Conservation (phyloP, 2,113 vertebrate genomes). For the Panurus biarmicus region DNA sequence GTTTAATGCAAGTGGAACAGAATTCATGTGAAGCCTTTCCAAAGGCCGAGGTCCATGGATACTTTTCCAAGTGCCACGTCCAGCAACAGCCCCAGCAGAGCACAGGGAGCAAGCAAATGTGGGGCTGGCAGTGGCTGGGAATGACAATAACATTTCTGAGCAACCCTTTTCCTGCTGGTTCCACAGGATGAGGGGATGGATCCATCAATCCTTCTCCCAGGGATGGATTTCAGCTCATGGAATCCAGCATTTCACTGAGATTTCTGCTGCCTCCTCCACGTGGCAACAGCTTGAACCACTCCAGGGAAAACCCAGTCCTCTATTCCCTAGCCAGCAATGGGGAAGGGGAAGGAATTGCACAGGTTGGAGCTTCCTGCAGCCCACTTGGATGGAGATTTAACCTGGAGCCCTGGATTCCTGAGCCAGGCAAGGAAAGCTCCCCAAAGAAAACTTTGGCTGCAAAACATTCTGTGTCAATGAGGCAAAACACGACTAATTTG, state of each 20-base stretch:
- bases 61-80: background rate
- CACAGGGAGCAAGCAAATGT: background rate
- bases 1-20: background rate
- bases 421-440: background rate
- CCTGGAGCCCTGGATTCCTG: background rate
- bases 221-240: background rate
- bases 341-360: background rate
- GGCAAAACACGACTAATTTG: background rate
- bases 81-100: background rate
- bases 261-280: background rate
- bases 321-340: rapidly evolving
- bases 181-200: background rate
- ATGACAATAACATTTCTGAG: background rate
- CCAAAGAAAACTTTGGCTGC: background rate
- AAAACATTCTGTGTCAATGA: background rate
- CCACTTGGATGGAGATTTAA: background rate
- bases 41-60: background rate
- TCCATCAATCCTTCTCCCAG: background rate
- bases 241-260: background rate
- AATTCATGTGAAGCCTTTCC: background rate
- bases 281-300: rapidly evolving
- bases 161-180: background rate
- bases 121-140: background rate
- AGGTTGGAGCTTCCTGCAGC: background rate
- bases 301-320: background rate